Conservation (phyloP, 2,888 invertebrate species). For the Folsomia manolachei region DNA sequence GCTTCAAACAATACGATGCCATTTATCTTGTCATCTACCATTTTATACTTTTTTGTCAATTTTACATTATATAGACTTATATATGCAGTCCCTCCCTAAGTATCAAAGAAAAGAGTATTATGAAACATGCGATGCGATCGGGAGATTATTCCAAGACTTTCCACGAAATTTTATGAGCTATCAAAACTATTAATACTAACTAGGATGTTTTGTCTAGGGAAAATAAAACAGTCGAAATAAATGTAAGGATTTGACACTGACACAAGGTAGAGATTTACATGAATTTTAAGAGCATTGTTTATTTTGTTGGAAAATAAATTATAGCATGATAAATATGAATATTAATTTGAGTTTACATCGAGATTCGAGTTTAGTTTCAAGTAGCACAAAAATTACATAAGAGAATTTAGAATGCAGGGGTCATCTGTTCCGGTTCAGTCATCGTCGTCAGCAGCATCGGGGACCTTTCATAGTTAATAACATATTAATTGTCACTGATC, state of each 20-base stretch:
- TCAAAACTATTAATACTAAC: not conserved
- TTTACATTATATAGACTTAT: not conserved
- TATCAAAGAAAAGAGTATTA: not conserved
- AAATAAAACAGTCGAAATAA: not conserved
- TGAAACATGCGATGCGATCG: not conserved
- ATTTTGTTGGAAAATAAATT: not conserved
- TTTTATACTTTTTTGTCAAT: slow-evolving; percentile 12
- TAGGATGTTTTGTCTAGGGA: not conserved
- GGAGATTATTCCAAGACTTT: slow-evolving; percentile 18
- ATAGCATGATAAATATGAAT: not conserved
- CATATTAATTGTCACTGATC: too few species aligned
- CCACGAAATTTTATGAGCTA: not conserved
- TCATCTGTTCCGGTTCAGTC: too few species aligned
- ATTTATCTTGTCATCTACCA: slow-evolving; percentile 17
- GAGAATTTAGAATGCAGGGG: not conserved
- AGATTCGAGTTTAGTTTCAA: too few species aligned
- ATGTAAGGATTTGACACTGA: not conserved
- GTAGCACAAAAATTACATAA: too few species aligned
- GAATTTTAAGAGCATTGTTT: not conserved
- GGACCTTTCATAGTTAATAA: too few species aligned
- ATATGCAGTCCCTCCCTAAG: not conserved
- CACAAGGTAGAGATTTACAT: not conserved
- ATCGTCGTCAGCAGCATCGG: too few species aligned
- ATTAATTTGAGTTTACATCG: not conserved
- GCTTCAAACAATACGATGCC: slow-evolving; percentile 10